Percentiles rank a stretch among this genome's conserved stretches.
Evolutionary conservation across 2,888 invertebrate genomes (phyloP).

Genomic region (Eurytoma adleriae): DNA sequence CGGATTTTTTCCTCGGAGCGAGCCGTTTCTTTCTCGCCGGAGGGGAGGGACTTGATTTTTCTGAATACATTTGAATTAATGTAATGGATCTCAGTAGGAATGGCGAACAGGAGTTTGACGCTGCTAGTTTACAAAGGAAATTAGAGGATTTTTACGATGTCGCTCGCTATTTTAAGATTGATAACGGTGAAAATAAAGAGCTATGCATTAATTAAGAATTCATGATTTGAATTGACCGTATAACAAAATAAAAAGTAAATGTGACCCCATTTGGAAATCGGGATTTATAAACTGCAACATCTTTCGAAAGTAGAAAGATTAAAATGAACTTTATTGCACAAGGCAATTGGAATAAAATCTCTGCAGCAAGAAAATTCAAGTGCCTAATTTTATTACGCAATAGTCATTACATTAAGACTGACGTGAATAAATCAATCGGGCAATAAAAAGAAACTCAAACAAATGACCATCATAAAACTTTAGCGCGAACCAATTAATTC

Average conservation of each 20-base stretch:
- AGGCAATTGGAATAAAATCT: neutral
- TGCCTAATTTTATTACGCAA: slow-evolving; percentile 1
- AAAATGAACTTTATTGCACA: no score
- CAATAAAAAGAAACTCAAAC: neutral
- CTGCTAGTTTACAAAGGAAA: no score
- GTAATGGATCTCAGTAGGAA: neutral
- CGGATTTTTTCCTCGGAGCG: neutral
- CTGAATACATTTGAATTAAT: slow-evolving; percentile 38
- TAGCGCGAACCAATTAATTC: neutral
- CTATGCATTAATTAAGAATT: no score
- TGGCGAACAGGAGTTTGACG: neutral
- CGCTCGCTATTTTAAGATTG: no score
- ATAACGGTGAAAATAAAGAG: no score
- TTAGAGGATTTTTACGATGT: no score
- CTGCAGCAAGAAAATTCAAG: neutral
- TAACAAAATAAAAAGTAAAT: no score
- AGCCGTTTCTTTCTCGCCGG: neutral
- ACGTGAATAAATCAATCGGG: slow-evolving; percentile 15
- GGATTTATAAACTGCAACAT: neutral
- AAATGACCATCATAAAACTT: slow-evolving; percentile 9
- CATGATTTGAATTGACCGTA: no score
- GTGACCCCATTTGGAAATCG: neutral
- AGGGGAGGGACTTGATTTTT: slow-evolving; percentile 8
- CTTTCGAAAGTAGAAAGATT: no score
- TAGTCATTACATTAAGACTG: slow-evolving; percentile 3